Conservation (phyloP, 1,140 invertebrate species). For the Cotesia glomerata region DNA sequence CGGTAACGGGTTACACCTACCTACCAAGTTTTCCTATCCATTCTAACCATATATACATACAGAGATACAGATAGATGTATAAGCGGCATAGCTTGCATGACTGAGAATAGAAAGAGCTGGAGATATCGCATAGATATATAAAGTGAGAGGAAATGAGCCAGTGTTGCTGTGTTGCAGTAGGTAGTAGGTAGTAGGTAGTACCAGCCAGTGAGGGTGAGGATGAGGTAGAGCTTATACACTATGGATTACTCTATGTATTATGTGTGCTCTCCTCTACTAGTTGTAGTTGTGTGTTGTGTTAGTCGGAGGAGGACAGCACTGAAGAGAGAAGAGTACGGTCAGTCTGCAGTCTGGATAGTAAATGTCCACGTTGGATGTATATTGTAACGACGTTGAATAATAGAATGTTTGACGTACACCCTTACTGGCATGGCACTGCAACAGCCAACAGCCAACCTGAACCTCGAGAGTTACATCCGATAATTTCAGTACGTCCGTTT, state of each 20-base stretch:
- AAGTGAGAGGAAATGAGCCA: conserved; percentile 21
- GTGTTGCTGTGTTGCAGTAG: neutral
- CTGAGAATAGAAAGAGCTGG: conserved; percentile 10
- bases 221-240: neutral
- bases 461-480: conserved; percentile 19
- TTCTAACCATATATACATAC: neutral
- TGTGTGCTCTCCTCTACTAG: neutral
- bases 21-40: conserved; percentile 29
- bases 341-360: conserved; percentile 15
- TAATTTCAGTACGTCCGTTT: conserved; percentile 14
- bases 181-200: neutral
- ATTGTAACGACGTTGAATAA: conserved; percentile 32
- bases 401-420: conserved; percentile 28
- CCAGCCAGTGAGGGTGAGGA: neutral
- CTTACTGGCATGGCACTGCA: no score
- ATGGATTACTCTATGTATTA: no score
- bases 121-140: neutral
- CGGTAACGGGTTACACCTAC: conserved; percentile 32
- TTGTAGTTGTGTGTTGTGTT: neutral
- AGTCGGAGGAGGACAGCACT: conserved; percentile 23
- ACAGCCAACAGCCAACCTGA: neutral
- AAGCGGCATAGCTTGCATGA: conserved; percentile 26
- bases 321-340: neutral
- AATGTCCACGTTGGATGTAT: conserved; percentile 16
- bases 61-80: neutral